Evolutionary conservation across 2,113 vertebrate species (phyloP).

Genomic region (Epinephelus moara): DNA sequence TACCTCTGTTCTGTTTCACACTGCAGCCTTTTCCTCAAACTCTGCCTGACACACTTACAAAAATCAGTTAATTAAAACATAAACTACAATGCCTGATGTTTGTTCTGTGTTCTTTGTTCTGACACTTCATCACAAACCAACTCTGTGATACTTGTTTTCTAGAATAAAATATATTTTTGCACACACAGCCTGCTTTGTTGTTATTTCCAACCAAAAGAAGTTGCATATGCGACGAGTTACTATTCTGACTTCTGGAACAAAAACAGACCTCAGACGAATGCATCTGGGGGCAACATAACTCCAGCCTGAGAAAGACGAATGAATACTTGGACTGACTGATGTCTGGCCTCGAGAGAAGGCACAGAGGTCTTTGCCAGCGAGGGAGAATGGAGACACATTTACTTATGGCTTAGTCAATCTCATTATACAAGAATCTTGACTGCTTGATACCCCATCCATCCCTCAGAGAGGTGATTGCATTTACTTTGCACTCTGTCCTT

Average conservation of each 20-base stretch:
- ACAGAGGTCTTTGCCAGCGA: slow-evolving; percentile 14
- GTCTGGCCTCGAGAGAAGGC: slow-evolving; percentile 44
- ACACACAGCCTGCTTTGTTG: not conserved
- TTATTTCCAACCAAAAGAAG: not conserved
- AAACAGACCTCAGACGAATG: slow-evolving; percentile 6
- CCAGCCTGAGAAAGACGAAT: slow-evolving; percentile 1
- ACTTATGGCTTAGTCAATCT: slow-evolving; percentile 42
- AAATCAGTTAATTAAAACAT: not conserved
- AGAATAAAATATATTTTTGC: not conserved
- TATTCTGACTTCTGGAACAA: slow-evolving; percentile 10
- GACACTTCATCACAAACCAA: not conserved
- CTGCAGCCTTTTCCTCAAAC: not conserved
- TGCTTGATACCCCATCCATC: slow-evolving; percentile 30
- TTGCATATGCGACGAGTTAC: slow-evolving; percentile 4
- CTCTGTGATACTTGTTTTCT: not conserved
- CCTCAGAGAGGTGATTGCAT: slow-evolving; percentile 36
- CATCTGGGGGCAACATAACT: slow-evolving; percentile 14
- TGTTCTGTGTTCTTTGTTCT: not conserved
- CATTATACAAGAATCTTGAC: slow-evolving; percentile 45
- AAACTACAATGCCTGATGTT: not conserved
- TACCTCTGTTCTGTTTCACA: not conserved
- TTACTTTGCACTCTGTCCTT: slow-evolving; percentile 29
- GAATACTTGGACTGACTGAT: slow-evolving; percentile 38
- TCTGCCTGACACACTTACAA: not conserved
- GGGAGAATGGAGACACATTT: slow-evolving; percentile 40